phyloP scores from a whole-genome alignment of 2,888 invertebrate species.

The Zaprionus lineosus region DNA sequence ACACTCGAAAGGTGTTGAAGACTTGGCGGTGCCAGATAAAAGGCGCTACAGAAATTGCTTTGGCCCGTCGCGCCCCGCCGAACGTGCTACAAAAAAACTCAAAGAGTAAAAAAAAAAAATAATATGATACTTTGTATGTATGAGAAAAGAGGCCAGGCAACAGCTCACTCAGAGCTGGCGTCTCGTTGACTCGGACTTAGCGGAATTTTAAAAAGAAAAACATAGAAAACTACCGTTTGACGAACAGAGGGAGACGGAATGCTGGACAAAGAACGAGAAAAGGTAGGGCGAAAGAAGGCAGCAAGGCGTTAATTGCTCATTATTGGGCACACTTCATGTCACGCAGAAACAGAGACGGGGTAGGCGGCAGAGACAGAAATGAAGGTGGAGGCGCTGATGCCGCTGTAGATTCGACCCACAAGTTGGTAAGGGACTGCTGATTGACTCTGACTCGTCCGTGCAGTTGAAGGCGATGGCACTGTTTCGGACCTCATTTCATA shows the following conservation, averaged over 20 bases:
- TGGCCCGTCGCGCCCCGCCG: conserved; percentile 43
- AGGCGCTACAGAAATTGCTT: conserved; percentile 71
- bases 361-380: too few relatives aligned
- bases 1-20: conserved; percentile 76
- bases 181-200: conserved; percentile 42
- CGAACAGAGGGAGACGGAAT: conserved; percentile 9
- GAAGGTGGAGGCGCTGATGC: conserved; percentile 39
- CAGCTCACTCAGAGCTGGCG: conserved; percentile 57
- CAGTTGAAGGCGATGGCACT: conserved; percentile 50
- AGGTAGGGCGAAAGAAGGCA: conserved; percentile 50
- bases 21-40: conserved; percentile 78
- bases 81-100: conserved; percentile 17
- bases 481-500: conserved; percentile 28
- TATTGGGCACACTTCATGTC: conserved; percentile 82
- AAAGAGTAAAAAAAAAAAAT: conserved; percentile 13
- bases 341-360: too few relatives aligned
- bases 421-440: conserved; percentile 34
- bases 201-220: conserved; percentile 64
- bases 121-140: conserved; percentile 11
- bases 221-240: conserved; percentile 68
- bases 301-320: conserved; percentile 81
- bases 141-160: conserved; percentile 50
- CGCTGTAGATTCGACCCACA: not conserved
- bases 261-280: not conserved
- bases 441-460: conserved; percentile 74